Evolutionary conservation across 2,888 invertebrate species (phyloP).

Genomic region (Chymomyza fuscimana): DNA sequence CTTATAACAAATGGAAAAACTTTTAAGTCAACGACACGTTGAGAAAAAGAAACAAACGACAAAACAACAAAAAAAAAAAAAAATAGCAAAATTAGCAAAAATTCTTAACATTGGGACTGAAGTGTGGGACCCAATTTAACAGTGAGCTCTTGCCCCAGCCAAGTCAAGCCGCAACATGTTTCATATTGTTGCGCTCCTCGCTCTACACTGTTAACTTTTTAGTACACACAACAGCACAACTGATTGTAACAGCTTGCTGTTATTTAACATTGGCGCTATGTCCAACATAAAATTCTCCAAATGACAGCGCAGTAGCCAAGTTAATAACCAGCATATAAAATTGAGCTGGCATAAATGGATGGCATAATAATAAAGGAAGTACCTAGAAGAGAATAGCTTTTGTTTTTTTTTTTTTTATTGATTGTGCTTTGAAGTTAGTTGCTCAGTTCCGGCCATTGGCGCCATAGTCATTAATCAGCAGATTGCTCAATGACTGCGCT

Average conservation of each 20-base stretch:
- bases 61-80: not conserved
- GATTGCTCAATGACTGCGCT: not conserved
- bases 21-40: not conserved
- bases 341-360: not conserved
- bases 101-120: constrained; percentile 11
- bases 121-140: not conserved
- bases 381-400: not conserved
- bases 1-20: constrained; percentile 21
- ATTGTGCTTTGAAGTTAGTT: not conserved
- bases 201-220: constrained; percentile 17
- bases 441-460: constrained; percentile 47
- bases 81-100: constrained; percentile 20
- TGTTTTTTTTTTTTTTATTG: not conserved
- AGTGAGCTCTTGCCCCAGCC: no score
- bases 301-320: constrained; percentile 50
- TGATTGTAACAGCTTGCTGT: constrained; percentile 31
- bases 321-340: constrained; percentile 46
- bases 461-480: constrained; percentile 1
- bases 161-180: constrained; percentile 23
- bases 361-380: not conserved
- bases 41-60: not conserved
- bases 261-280: constrained; percentile 27
- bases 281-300: constrained; percentile 24
- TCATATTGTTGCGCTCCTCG: constrained; percentile 22
- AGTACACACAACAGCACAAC: constrained; percentile 16